A percentile compares a stretch with the other conserved stretches of the same genome.
Evolutionary conservation across 2,888 invertebrate genomes (phyloP).

Genomic region (Cephus pulcher): DNA sequence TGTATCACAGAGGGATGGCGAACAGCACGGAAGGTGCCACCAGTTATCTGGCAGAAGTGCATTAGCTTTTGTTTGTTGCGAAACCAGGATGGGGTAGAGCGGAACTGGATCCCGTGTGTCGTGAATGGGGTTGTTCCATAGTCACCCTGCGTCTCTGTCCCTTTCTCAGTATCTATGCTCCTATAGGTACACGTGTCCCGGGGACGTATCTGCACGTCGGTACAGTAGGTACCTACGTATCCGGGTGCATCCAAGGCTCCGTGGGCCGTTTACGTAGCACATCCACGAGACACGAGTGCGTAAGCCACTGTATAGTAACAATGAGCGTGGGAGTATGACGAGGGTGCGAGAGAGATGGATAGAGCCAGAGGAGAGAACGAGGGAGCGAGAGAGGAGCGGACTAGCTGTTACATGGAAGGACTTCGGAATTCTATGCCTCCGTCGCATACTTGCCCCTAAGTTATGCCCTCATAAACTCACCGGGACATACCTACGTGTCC

Average conservation of each 20-base stretch:
- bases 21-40: slow-evolving; percentile 20
- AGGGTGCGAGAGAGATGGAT: slow-evolving; percentile 5
- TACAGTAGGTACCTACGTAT: not conserved
- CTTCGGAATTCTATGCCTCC: slow-evolving; percentile 38
- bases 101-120: slow-evolving; percentile 34
- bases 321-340: slow-evolving; percentile 7
- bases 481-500: slow-evolving; percentile 44
- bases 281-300: slow-evolving; percentile 1
- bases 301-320: not conserved
- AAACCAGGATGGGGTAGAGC: slow-evolving; percentile 16
- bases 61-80: slow-evolving; percentile 48
- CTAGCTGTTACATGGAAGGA: slow-evolving; percentile 15
- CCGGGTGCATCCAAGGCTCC: not conserved
- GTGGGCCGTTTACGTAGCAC: not conserved
- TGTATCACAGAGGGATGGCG: not conserved
- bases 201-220: not conserved
- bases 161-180: not conserved
- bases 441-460: slow-evolving; percentile 56
- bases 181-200: not conserved
- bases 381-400: not conserved
- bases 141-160: not conserved
- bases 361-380: slow-evolving; percentile 1
- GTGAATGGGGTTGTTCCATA: slow-evolving; percentile 31
- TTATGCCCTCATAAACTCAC: slow-evolving; percentile 57
- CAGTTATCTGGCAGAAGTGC: slow-evolving; percentile 48